Base-by-base conservation (phyloP, 1,140 invertebrate genomes). In the Lasioglossum baleicum region DNA sequence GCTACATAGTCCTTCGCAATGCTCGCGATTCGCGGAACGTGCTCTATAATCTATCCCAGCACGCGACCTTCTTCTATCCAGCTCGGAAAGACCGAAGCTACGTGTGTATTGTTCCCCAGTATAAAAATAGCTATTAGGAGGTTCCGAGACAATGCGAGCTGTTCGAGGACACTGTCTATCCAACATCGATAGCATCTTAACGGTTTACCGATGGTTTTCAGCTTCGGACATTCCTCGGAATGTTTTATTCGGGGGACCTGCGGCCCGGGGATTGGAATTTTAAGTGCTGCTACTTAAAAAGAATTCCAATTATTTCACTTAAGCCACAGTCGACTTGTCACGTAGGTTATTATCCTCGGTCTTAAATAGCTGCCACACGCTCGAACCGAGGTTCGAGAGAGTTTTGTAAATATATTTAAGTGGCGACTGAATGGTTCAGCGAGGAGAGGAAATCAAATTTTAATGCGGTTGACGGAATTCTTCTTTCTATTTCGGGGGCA, bases 11-110 rank as follows among this genome's bases (percentile, higher is more conserved):
- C 66, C 65, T 69, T 76, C 66, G 75, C 11, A 44, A 42, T 3
- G n/a, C 42, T 26, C 40, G 42, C 42, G 65, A 67, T 67, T 44
- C 31, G 61, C 0, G 42, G 44, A 75, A 44, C 64, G 40, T n/a
- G 66, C 26, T 48, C 42, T 22, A 70, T 76, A 68, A 76, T 76
- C 58, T 70, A 60, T 70, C 56, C 20, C 26, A 15, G 40, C 68
- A 70, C 53, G 75, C 42, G 40, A 48, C 42, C 42, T 15, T 67
- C 65, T 22, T 58, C 20, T 2, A 15, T 26, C 65, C 13, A 7
- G n/a, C 8, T 20, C 7, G n/a, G 8, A 15, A 26, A 26, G 4
- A 48, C 7, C 11, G 42, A 26, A 26, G 42, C 40, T 22, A 51
- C 44, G n/a, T 26, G 65, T 48, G 26, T 17, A 20, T 44, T 44